A percentile compares a stretch with the other conserved stretches of the same genome.
Conservation (phyloP, 2,113 vertebrate genomes). For the Podilymbus podiceps region DNA sequence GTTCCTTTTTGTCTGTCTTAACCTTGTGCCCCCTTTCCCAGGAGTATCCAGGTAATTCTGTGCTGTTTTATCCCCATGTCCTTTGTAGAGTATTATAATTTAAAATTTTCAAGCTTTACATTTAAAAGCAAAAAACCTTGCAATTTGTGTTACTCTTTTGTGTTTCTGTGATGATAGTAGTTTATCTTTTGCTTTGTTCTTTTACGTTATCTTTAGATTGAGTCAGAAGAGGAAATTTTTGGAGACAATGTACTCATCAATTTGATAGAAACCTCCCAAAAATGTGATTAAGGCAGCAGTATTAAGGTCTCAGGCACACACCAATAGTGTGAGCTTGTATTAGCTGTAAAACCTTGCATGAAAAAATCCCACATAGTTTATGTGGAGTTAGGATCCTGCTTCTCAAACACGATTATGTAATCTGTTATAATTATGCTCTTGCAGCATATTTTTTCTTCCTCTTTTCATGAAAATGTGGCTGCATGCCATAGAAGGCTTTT, state of each 20-base stretch:
- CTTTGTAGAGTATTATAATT: neutral
- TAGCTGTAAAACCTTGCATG: neutral
- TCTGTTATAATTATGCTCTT: neutral
- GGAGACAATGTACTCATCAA: neutral
- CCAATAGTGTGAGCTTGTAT: neutral
- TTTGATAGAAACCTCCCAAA: neutral
- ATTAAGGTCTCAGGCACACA: neutral
- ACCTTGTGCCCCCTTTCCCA: too few species aligned
- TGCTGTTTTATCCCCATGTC: neutral
- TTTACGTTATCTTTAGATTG: neutral
- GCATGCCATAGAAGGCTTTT: neutral
- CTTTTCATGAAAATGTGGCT: neutral
- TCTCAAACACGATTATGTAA: neutral
- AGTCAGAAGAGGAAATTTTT: neutral
- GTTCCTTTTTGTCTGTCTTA: neutral
- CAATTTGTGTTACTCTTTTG: neutral
- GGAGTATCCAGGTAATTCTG: neutral
- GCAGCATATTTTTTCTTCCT: neutral
- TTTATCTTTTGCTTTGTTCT: neutral
- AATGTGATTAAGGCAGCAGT: neutral
- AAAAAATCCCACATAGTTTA: neutral
- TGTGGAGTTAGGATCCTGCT: neutral
- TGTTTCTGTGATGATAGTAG: neutral
- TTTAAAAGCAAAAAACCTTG: neutral
- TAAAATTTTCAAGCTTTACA: neutral